phyloP scores from a whole-genome alignment of 2,888 invertebrate species.

The Rhingia rostrata region DNA sequence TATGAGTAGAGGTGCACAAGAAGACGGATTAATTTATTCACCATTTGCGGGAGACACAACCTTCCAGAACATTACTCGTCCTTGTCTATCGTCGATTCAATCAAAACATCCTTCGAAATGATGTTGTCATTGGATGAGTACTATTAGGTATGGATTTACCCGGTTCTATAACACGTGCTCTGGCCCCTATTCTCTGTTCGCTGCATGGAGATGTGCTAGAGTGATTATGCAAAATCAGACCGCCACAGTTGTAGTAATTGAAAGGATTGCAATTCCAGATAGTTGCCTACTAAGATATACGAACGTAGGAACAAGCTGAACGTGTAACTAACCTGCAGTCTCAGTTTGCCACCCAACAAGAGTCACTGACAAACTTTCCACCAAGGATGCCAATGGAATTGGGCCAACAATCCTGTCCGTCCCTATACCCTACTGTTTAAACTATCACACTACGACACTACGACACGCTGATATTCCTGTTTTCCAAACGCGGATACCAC shows the following conservation, averaged over 20 bases:
- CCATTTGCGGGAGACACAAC: constrained; percentile 28
- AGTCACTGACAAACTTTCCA: no score
- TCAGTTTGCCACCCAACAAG: no score
- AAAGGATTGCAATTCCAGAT: constrained; percentile 46
- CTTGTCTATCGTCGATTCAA: constrained; percentile 52
- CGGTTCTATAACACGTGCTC: constrained; percentile 22
- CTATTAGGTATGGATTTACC: constrained; percentile 36
- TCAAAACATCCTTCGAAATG: constrained; percentile 49
- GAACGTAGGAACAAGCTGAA: constrained; percentile 19
- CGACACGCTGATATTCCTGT: background rate
- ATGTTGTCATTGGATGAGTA: constrained; percentile 58
- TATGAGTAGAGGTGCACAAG: background rate
- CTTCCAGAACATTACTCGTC: constrained; percentile 26
- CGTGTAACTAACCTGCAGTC: background rate
- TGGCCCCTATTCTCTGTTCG: background rate
- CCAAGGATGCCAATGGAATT: no score
- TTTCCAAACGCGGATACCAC: constrained; percentile 20
- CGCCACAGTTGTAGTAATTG: constrained; percentile 15
- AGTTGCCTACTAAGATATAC: constrained; percentile 2
- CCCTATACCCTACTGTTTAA: no score
- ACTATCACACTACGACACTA: no score
- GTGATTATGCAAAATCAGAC: constrained; percentile 54
- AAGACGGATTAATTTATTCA: constrained; percentile 46
- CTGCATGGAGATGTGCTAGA: background rate
- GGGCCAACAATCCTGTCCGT: no score